Base-by-base conservation (phyloP, 2,888 invertebrate species). In the Pardosa pseudoannulata region DNA sequence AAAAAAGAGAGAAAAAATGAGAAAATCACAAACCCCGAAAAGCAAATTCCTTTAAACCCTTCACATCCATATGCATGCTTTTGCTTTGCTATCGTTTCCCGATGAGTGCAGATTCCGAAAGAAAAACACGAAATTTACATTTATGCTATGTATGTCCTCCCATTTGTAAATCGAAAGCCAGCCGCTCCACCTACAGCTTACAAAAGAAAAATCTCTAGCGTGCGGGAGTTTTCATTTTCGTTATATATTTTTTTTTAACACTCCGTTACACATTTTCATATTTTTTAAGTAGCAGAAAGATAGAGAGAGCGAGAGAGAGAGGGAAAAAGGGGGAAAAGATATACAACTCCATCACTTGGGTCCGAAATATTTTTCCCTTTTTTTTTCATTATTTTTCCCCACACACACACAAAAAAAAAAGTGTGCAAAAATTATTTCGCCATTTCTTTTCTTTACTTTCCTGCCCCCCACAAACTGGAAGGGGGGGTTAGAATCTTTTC, bases 201-300 rank as follows among this genome's bases (percentile, higher is more conserved):
- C 56, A 56, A 56, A 56, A 23, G 56, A 56, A 23, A 46, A 46
- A 46, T n/a, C 16, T 46, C 19, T 5, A 2, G 19, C 56, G 23
- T 23, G 56, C 56, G 23, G 5, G 56, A 19, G 5, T 67, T 67
- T 75, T 41, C 70, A 23, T 29, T 56, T 62, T 39, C 46, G 36
- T 75, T 70, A 62, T 50, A 41, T 23, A 27, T 36, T 65, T 81
- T 81, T 81, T 81, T 75, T 75, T 74, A 62, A 81, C 81, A 81
- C 75, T 81, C 81, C 75, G 75, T 81, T 75, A 81, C 81, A 74
- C 74, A 70, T 75, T 81, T 74, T 75, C 75, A 62, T 70, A 64
- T 62, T 70, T 75, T 81, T 81, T 81, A 79, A 79, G 56, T 23
- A 56, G 56, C 56, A 56, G 23, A 56, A 3, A 13, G 36, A 36